A percentile compares a stretch with the other conserved stretches of the same genome.
Evolutionary conservation across 2,113 vertebrate genomes (phyloP).

Genomic region (Leucosticte australis): DNA sequence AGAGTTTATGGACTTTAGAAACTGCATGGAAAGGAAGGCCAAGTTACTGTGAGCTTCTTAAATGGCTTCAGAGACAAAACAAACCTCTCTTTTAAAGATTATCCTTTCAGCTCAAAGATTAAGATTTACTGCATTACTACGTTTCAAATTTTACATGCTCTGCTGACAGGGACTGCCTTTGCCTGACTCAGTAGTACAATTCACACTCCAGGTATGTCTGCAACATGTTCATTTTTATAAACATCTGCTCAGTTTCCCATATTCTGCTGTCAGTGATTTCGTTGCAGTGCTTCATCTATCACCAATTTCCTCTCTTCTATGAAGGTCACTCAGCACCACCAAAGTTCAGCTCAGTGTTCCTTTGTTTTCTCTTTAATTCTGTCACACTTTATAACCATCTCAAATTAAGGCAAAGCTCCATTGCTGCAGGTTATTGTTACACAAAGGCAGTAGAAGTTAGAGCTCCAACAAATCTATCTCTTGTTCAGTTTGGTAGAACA

Average conservation of each 20-base stretch:
- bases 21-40: background rate
- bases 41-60: background rate
- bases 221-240: background rate
- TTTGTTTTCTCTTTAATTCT: background rate
- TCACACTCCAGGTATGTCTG: background rate
- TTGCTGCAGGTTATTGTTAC: background rate
- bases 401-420: background rate
- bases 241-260: background rate
- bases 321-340: background rate
- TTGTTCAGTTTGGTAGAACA: background rate
- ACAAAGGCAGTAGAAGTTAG: background rate
- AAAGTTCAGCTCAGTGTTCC: background rate
- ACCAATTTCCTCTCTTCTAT: background rate
- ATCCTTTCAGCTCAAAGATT: background rate
- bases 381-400: background rate
- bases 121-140: background rate
- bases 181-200: background rate
- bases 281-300: background rate
- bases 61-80: background rate
- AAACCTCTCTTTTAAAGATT: background rate
- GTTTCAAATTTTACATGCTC: background rate
- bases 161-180: background rate
- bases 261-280: background rate
- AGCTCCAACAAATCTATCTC: background rate
- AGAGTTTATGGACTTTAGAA: background rate